These are phyloP conservation scores for Eurytoma adleriae DNA, from an alignment of 2,888 invertebrate genomes.

Conservation along the genomic window DNA sequence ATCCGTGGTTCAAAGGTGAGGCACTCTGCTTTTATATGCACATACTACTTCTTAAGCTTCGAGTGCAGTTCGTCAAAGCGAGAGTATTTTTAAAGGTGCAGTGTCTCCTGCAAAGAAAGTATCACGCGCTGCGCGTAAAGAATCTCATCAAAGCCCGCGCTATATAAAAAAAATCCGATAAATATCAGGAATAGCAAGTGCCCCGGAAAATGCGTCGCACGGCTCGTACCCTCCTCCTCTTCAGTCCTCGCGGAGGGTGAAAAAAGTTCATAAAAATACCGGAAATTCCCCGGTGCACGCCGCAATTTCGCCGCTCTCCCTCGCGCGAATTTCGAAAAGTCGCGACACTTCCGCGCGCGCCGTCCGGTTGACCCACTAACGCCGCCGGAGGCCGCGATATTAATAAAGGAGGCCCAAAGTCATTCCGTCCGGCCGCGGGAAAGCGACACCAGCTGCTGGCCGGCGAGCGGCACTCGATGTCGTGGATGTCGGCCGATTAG, in stretches of 20 bases:
- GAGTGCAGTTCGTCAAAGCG: background rate
- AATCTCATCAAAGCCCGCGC: too few species aligned
- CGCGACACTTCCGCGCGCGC: conserved; percentile 31
- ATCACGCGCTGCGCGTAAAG: background rate
- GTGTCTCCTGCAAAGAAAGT: too few species aligned
- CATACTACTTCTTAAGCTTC: background rate
- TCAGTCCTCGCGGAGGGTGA: background rate
- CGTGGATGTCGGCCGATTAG: background rate
- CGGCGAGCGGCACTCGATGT: background rate
- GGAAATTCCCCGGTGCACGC: background rate
- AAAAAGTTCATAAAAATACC: background rate
- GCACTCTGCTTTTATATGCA: too few species aligned
- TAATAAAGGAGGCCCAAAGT: conserved; percentile 44
- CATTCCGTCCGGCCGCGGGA: conserved; percentile 37
- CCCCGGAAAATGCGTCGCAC: background rate
- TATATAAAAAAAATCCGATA: too few species aligned
- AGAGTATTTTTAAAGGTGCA: too few species aligned
- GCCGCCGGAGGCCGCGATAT: conserved; percentile 41
- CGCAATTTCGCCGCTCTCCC: background rate
- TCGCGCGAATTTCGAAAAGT: conserved; percentile 37
- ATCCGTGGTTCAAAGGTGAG: too few species aligned
- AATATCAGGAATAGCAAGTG: too few species aligned
- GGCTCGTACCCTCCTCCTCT: too few species aligned
- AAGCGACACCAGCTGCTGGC: conserved; percentile 50
- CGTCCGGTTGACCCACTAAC: conserved; percentile 47